Evolutionary conservation across 2,113 vertebrate genomes (phyloP), one percentile per base, ranked within the genome.

Genomic region (Sterrhoptilus dennistouni): DNA sequence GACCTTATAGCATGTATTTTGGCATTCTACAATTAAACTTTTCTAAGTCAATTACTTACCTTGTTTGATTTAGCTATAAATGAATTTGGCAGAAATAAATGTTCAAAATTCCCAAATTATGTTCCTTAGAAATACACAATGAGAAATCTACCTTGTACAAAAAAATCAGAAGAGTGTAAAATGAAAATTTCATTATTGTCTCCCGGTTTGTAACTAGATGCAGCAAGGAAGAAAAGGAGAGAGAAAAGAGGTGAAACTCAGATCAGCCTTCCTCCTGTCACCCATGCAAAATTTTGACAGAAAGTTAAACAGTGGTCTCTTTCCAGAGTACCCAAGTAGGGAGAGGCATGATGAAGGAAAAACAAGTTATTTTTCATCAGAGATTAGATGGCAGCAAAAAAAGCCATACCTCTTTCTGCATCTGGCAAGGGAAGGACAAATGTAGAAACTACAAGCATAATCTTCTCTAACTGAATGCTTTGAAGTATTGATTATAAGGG

Each of bases 41-140:
- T 92, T 68, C 9, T 22, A 49, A 52, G 25, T 49, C 13, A 75
- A 59, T 21, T 14, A 12, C 35, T 69, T 28, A 10, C 19, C 9
- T 38, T 24, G 1, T 13, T 77, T 91, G 20, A 33, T 64, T 89
- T 57, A 63, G 17, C 36, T 66, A 65, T 23, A 79, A 82, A 36
- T 0, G 0, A 14, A 2, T 45, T 83, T 70, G 60, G 28, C 5
- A 40, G 13, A 53, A 14, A 19, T 18, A 74, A 44, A 57, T 44
- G 5, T 64, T 86, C 50, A 76, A 9, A 61, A 28, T 65, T 66
- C 87, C 47, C 12, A 40, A 31, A 70, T 63, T 42, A 70, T 0
- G 0, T 50, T 23, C 12, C n/a, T 49, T 57, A 72, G 24, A 65
- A 76, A 81, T 25, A 33, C 7, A 28, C 7, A 56, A 14, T 3